Conservation (phyloP, 2,888 invertebrate genomes). For the Nomada flava region DNA sequence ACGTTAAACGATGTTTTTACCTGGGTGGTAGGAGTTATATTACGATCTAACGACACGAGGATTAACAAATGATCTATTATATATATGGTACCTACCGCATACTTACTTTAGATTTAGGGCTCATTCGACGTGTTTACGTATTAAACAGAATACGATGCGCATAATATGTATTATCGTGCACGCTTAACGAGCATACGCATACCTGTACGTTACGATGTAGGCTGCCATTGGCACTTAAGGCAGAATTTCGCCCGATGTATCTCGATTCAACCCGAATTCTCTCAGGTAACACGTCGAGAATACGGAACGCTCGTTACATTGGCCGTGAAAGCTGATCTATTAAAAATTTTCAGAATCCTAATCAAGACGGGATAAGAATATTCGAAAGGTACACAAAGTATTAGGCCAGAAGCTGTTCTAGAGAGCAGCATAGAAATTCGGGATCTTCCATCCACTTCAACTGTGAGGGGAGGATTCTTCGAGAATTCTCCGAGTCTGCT, state of each 20-base stretch:
- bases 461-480: not conserved
- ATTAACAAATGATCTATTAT: constrained; percentile 76
- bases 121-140: constrained; percentile 58
- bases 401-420: too few species aligned
- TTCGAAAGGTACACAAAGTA: too few species aligned
- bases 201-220: constrained; percentile 64
- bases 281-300: constrained; percentile 63
- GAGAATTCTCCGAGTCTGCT: not conserved
- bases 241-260: constrained; percentile 59
- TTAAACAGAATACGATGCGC: constrained; percentile 60
- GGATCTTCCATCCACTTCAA: not conserved
- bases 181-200: constrained; percentile 45
- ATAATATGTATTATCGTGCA: constrained; percentile 46
- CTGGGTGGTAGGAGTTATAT: constrained; percentile 77
- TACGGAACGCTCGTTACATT: constrained; percentile 22
- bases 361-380: not conserved
- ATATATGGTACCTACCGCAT: constrained; percentile 71
- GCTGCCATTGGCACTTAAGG: constrained; percentile 73
- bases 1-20: constrained; percentile 83
- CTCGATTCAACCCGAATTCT: constrained; percentile 64
- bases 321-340: not conserved
- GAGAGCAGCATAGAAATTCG: not conserved
- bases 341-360: too few species aligned
- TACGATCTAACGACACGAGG: constrained; percentile 68
- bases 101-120: constrained; percentile 67